Evolutionary conservation across 2,797 vertebrate species (phyloP), one percentile per base, ranked within the genome.

Genomic region (Champsocephalus gunnari): DNA sequence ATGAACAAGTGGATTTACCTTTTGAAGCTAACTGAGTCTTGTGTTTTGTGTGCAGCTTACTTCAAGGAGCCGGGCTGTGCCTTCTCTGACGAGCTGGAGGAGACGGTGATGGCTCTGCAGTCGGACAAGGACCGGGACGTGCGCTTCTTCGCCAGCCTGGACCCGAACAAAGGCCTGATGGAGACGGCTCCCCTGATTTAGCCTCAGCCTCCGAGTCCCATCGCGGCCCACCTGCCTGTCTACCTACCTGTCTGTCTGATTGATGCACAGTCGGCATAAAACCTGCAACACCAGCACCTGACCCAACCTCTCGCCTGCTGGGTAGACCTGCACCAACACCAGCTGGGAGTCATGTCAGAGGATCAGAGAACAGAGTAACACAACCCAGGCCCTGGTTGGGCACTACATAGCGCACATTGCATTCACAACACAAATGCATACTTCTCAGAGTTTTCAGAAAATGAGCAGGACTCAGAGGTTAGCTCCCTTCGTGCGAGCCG

Each of bases 81-180:
- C 91, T 97, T 95, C 88, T 95, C 97, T 5, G 95, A 97, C 66
- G 94, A 97, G 62, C 94, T 95, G 57, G 96, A 97, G 77, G 96
- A 97, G 91, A 96, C 96, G 0, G 87, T 97, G 66, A 93, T 96
- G 82, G 91, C 95, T 51, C 91, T 98, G 86, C 96, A 97, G 47
- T 95, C 96, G 0, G 96, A 99, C 90, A 94, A 91, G 85, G 96
- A 98, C 92, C 94, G 96, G 68, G 97, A 97, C 9, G 96, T 97
- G 66, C 95, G 96, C 32, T 97, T 97, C 92, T 97, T 97, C 19
- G 96, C 97, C 82, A 96, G 94, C 75, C 86, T 96, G 65, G 96
- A 97, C 82, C 94, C 96, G 65, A 95, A 92, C 87, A 94, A 90
- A 85, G 82, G 80, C 81, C 55, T 95, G 75, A 89, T 93, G 78